Conservation (phyloP, 2,797 vertebrate genomes). For the Chelonia mydas region DNA sequence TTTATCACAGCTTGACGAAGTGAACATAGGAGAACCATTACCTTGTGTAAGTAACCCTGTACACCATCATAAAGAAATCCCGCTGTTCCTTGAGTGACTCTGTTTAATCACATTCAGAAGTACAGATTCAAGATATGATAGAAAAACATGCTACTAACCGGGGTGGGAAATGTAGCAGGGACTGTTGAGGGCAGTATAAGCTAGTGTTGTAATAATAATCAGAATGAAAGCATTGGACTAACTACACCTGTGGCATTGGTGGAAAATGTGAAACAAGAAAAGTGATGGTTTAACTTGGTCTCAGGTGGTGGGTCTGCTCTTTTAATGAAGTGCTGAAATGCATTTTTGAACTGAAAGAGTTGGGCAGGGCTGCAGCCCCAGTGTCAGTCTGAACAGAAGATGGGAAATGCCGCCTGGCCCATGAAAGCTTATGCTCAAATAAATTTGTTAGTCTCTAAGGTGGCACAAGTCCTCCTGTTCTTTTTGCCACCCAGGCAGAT, state of each 20-base stretch:
- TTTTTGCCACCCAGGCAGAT: background rate
- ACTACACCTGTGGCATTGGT: background rate
- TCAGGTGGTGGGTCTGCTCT: background rate
- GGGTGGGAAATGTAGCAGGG: fast-evolving
- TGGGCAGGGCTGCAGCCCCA: slow-evolving; percentile 39
- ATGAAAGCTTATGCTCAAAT: too few relatives aligned
- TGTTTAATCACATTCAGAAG: background rate
- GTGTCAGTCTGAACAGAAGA: background rate
- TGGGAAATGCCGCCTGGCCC: background rate
- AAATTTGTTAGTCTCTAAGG: too few relatives aligned
- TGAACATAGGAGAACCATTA: background rate
- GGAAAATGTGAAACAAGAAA: fast-evolving
- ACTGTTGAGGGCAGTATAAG: background rate
- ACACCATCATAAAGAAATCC: background rate
- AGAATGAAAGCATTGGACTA: background rate
- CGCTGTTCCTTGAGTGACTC: background rate
- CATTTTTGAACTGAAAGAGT: slow-evolving; percentile 29
- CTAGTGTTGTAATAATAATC: fast-evolving
- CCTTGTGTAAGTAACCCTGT: background rate
- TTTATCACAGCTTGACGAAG: background rate
- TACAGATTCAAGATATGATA: background rate
- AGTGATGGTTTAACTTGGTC: fast-evolving
- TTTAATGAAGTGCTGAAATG: background rate
- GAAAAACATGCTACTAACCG: fast-evolving
- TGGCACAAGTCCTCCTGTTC: too few relatives aligned